Base-by-base conservation (phyloP, 2,888 invertebrate species). In the Hyles lineata region DNA sequence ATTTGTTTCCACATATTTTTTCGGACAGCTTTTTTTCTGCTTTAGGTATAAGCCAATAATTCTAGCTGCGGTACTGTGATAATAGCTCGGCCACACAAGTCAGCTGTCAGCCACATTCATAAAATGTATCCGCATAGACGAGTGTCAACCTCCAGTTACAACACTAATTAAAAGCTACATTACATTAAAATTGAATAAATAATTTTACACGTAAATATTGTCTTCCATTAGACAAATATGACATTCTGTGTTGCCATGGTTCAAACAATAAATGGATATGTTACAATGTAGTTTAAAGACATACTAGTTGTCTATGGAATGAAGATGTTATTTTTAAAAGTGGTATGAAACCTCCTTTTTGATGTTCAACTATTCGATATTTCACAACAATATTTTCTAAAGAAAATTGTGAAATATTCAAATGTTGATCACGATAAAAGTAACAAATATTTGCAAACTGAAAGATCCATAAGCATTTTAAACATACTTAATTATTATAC, bases 181-280 rank as follows among this genome's bases (percentile, higher is more conserved):
- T 67, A 67, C 67, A 67, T 67, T 50, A 67, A 25, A 67, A 23
- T 67, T 67, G 50, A 67, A 67, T 67, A 67, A 67, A 67, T 67
- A 67, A 67, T 50, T 21, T 50, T 67, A 50, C 43, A 50, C 67
- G 50, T 50, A 21, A 67, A 67, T 50, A 67, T 67, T 67, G 43
- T 67, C 50, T 67, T 67, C 23, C 19, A 17, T 17, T 67, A 67
- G 67, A 67, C 67, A 67, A 50, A 67, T 35, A 67, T 23, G 43
- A 23, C 23, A 67, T 67, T 50, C 43, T 50, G 43, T 63, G 23
- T 23, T 67, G 50, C 67, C 67, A 67, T 67, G 17, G 43, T 67
- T 67, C 17, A 67, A 67, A 67, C 50, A 67, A 23, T 67, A 55
- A 55, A 50, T 67, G 67, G 67, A 67, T 67, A 67, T 67, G 67